Base-by-base conservation (phyloP, 2,113 vertebrate genomes). In the Cynoglossus semilaevis region DNA sequence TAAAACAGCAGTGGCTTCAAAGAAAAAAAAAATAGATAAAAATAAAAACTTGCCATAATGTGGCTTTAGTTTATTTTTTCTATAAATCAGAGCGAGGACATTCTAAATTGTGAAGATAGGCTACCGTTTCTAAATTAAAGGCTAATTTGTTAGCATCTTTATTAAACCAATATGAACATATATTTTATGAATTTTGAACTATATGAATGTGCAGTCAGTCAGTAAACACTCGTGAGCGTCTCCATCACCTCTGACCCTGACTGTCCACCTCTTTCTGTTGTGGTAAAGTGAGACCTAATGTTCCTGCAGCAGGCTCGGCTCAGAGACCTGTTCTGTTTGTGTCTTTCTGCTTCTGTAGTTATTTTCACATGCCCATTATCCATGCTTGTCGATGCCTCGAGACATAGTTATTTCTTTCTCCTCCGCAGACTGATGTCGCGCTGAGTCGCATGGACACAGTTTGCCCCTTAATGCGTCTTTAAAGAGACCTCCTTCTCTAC, bases 341-440 rank as follows among this genome's bases (percentile, higher is more conserved):
- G 79, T 74, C 68, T 45, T 58, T 67, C 51, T 40, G 71, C 77
- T 63, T 85, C 63, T 70, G 73, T 76, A 57, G 62, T 72, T 79
- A 76, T 85, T 81, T 84, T 77, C 70, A 68, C 63, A 76, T 60
- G 64, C 40, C 70, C 76, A 83, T 85, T 86, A 76, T 85, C 74
- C 82, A 82, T 51, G 72, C 72, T 84, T 84, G 84, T 84, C 85
- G 87, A 86, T 76, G 84, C 85, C 80, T 70, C 49, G 0, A 82
- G 85, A 80, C 81, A 74, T 56, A 58, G 8, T 66, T 77, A 15
- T 59, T 67, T 55, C 19, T 7, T 7, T 15, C 15, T 15, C 42
- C 42, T n/a, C 42, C 22, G 9, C 54, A 34, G 16, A 60, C 76
- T 64, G 57, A 76, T 75, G 74, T 87, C 85, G 74, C 85, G 44